A percentile compares a stretch with the other conserved stretches of the same genome.
These are phyloP conservation scores for Reticulitermes lucifugus DNA, from an alignment of 2,888 invertebrate species.

Conservation along the genomic window DNA sequence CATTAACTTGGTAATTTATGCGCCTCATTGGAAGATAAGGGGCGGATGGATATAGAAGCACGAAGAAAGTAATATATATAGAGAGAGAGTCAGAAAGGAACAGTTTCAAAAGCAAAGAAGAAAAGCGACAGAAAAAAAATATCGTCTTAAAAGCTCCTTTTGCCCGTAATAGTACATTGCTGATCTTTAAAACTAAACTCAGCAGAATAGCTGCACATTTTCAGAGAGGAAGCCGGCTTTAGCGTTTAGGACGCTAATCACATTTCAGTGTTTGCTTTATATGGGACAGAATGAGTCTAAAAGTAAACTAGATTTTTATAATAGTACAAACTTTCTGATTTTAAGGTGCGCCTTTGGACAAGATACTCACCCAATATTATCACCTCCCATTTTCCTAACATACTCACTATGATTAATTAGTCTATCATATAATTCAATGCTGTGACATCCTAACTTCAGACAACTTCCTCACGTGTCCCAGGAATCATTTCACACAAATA, in stretches of 20 bases:
- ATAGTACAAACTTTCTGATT: too few relatives aligned
- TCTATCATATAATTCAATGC: too few relatives aligned
- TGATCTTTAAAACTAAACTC: not conserved
- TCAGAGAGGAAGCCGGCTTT: not conserved
- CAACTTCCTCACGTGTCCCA: too few relatives aligned
- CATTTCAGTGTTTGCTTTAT: not conserved
- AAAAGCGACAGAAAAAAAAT: not conserved
- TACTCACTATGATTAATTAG: too few relatives aligned
- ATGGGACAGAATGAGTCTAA: too few relatives aligned
- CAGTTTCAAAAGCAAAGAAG: slow-evolving; percentile 17
- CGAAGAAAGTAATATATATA: not conserved
- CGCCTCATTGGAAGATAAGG: slow-evolving; percentile 54
- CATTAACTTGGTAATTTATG: slow-evolving; percentile 56
- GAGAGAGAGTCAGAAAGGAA: slow-evolving; percentile 18
- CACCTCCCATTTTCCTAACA: too few relatives aligned
- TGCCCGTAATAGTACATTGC: not conserved
- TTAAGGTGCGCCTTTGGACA: too few relatives aligned
- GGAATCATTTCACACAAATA: too few relatives aligned
- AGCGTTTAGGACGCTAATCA: not conserved
- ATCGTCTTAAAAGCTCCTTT: not conserved
- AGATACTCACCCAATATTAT: too few relatives aligned
- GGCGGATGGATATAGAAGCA: slow-evolving; percentile 21
- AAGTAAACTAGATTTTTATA: too few relatives aligned
- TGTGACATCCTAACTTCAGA: too few relatives aligned
- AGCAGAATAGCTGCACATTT: not conserved